Evolutionary conservation across 2,797 vertebrate genomes (phyloP), one percentile per base, ranked within the genome.

Genomic region (Atherinosoma microstoma): DNA sequence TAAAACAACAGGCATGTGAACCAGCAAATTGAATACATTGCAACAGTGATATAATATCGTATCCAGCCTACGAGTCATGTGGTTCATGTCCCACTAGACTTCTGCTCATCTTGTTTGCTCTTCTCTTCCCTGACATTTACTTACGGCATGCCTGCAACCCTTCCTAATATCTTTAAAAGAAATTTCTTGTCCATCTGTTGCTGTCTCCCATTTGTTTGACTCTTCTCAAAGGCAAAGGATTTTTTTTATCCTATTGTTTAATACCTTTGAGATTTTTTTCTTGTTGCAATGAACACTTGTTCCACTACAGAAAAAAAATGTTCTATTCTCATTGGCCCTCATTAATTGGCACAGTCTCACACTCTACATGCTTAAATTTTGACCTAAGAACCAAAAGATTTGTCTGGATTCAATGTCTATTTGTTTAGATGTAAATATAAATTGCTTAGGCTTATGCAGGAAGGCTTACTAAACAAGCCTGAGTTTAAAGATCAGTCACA

Each of bases 131-230:
- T 90, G 85, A 88, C 89, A 90, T 92, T 91, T 92, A 83, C 91
- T 91, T 89, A 88, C 90, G 78, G 75, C 79, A 68, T 82, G 80
- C 67, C 80, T 65, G 73, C 85, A 83, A 88, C 79, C 67, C 60
- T 59, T 78, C 79, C 80, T 89, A 87, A 91, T 90, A 86, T 87
- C 80, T 91, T 91, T 87, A 76, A 88, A 87, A 82, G 74, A 89
- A 80, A 87, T 83, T 74, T 59, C 78, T 73, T 82, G 84, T 90
- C 87, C 84, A 91, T 92, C 91, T 90, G 89, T 91, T 87, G 84
- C 89, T 90, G 87, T 87, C 89, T 84, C 82, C 83, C 82, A 90
- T 91, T 67, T 86, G 24, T 80, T 79, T 75, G 70, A 75, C 82
- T 80, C 72, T 78, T 87, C 88, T 83, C 40, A 88, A 87, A 90